Base-by-base conservation (phyloP, 2,113 vertebrate species). In the Muscicapa adusta region DNA sequence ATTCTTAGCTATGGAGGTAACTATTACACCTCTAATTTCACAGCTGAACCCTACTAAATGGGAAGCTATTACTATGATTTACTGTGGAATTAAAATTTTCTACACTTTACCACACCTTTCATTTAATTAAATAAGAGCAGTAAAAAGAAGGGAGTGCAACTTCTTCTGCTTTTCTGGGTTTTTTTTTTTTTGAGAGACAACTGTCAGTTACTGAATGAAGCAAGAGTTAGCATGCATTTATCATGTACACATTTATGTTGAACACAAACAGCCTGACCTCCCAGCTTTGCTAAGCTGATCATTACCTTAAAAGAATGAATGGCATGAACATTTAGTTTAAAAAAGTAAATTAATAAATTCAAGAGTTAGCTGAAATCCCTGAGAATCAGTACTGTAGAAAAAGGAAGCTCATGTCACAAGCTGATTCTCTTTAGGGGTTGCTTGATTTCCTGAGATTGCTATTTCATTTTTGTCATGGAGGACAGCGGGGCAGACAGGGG, bases 11-110 rank as follows among this genome's bases (percentile, higher is more conserved):
- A 87, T 61, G 89, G 77, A 42, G 66, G 61, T 82, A 93, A 84
- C 72, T 88, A 91, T 81, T 95, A 95, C 75, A 88, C 68, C 67
- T 74, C 73, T 90, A 72, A 88, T 92, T 97, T 96, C 89, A 95
- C 92, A 94, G 83, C 62, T 91, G 89, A 94, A 81, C 56, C 45
- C 72, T 50, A 68, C 56, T 34, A 93, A 82, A 85, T 77, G 63
- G 88, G 61, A 92, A 93, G 47, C 71, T 87, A 89, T 92, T 90
- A 79, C 53, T 71, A 45, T 45, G 70, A 94, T 85, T 94, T 94
- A 84, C 72, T 94, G 77, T 54, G 90, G 88, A 89, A 96, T 86
- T 88, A 72, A 74, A 48, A 95, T 93, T 95, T 93, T 93, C 83
- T 88, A 90, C 79, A 85, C 81, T 74, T 89, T 85, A 75, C 47